phyloP scores from a whole-genome alignment of 2,113 vertebrate genomes.

The Laterallus jamaicensis region DNA sequence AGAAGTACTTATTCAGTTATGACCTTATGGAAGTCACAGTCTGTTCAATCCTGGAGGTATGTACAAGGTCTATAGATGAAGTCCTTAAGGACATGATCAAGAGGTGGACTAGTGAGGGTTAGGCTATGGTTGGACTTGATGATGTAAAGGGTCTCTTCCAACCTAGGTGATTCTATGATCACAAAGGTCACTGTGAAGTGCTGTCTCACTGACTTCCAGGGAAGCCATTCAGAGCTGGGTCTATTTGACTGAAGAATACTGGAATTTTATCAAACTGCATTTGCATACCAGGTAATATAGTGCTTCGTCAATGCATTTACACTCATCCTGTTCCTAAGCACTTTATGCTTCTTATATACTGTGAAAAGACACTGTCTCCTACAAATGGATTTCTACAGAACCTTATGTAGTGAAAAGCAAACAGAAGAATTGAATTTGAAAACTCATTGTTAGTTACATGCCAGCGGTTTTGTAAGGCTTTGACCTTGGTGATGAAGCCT shows the following conservation, averaged over 20 bases:
- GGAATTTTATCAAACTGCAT: neutral
- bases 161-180: neutral
- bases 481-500: neutral
- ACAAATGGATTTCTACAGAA: neutral
- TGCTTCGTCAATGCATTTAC: neutral
- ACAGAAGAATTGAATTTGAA: neutral
- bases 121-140: too few relatives aligned
- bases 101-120: too few relatives aligned
- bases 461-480: neutral
- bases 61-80: too few relatives aligned
- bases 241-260: neutral
- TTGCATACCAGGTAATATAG: neutral
- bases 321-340: neutral
- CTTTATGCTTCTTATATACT: neutral
- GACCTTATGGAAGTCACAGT: neutral
- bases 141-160: too few relatives aligned
- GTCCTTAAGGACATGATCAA: too few relatives aligned
- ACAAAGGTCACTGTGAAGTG: neutral
- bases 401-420: neutral
- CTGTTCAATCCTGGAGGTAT: neutral
- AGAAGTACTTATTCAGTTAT: neutral
- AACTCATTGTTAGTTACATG: neutral
- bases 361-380: neutral
- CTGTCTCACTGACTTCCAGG: neutral
- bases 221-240: neutral